Base-by-base conservation (phyloP, 2,888 invertebrate genomes). In the Clivina fossor region DNA sequence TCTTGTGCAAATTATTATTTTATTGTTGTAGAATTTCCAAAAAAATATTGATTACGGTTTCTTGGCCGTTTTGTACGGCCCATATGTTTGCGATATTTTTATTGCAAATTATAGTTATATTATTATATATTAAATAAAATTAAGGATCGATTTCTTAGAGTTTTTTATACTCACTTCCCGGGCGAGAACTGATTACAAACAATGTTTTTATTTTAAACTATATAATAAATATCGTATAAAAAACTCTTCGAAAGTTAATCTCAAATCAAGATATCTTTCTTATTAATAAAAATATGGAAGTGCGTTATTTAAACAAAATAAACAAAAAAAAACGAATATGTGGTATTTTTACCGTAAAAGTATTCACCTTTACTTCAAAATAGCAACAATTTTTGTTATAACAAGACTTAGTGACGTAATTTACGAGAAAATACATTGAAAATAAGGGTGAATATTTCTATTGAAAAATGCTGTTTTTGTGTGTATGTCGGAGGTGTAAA, bases 291-390 rank as follows among this genome's bases (percentile, higher is more conserved):
- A n/a, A 53, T 53, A 53, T 53, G 47, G 47, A 49, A 55, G 47
- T 55, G 55, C 55, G 47, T 55, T 55, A 43, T 43, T 47, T 55
- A 40, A 38, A 55, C 20, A 41, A 32, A 41, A 44, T 9, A 30
- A 44, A n/a, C 16, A 20, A 40, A 40, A 19, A 40, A 40, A 40
- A 20, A 24, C 30, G 40, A 46, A 30, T 55, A 47, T 54, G 46
- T 55, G 55, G 55, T 55, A 55, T 55, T 55, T 55, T 55, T 55
- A 55, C 40, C 55, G 46, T 55, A 55, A 55, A 55, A 55, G 40
- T 55, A 55, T 55, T 55, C 47, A 55, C 55, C 55, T 55, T 55
- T 46, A 15, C 47, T 55, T 33, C 30, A 18, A 37, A 50, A 28
- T 38, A n/a, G 15, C 22, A 41, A 43, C 16, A 49, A 43, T 55